Base-by-base conservation (phyloP, 2,113 vertebrate species). In the Antechinus flavipes region DNA sequence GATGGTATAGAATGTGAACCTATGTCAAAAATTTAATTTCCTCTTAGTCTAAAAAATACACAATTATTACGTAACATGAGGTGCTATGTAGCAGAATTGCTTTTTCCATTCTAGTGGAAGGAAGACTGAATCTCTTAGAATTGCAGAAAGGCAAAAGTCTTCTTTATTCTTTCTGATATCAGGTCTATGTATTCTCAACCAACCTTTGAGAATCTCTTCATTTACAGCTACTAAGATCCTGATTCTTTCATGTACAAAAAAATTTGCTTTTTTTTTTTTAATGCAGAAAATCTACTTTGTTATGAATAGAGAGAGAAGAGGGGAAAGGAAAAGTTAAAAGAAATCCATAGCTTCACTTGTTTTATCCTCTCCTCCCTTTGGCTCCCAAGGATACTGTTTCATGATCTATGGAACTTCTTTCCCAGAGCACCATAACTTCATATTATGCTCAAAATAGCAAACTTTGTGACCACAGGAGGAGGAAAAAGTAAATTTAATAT, bases 361-460 rank as follows among this genome's bases (percentile, higher is more conserved):
- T 35, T 30, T 76, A 4, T 1, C 61, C 30, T 76, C 7, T 3
- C 8, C 50, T 95, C 54, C 0, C 27, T 91, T 92, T 96, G 58
- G 14, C 68, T 95, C 76, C 47, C 42, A 96, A 91, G 55, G 50
- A 61, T 89, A 93, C 93, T 94, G 91, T 12, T 2, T 3, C 56
- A 5, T 47, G 76, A 84, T 93, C 6, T 4, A 91, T 68, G 7
- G 92, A 26, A 53, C 3, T 54, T 1, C 9, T 54, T 91, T 23
- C 0, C 26, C 2, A 53, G 35, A 2, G 26, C 30, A 50, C 30
- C 12, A 30, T 56, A 50, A 55, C 11, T 22, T 8, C 5, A 10
- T 11, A 2, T 76, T n/a, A n/a, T 76, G 4, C 35, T 76, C 4
- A 76, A 0, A 42, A 0, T 11, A 68, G 2, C 56, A 58, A 26